Evolutionary conservation across 1,140 invertebrate species (phyloP).

Genomic region (Heliothis subflexa): DNA sequence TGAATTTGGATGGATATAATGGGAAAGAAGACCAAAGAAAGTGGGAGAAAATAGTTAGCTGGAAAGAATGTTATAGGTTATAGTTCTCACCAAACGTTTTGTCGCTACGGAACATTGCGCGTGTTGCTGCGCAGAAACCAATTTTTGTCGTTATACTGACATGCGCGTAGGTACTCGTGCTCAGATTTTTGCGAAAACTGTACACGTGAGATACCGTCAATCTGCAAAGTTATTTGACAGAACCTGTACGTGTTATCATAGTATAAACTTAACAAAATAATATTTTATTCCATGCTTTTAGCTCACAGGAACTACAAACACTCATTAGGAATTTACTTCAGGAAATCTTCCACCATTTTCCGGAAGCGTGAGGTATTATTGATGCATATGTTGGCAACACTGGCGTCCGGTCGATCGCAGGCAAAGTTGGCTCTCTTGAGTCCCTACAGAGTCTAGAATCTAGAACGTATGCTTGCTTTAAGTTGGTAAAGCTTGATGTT

Average conservation of each 20-base stretch:
- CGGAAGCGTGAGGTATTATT: slow-evolving; percentile 5
- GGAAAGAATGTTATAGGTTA: no score
- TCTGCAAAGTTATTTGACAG: no score
- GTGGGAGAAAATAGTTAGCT: no score
- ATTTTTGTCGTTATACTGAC: no score
- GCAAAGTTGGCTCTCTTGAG: background rate
- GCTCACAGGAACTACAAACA: background rate
- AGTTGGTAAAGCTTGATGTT: slow-evolving; percentile 1
- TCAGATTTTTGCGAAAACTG: no score
- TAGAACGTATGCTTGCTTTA: background rate
- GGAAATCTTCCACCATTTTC: background rate
- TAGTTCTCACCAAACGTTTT: no score
- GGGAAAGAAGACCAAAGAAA: background rate
- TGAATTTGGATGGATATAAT: background rate
- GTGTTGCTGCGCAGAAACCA: no score
- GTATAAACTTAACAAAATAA: no score
- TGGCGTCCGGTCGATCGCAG: background rate
- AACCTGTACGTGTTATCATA: no score
- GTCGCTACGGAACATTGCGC: no score
- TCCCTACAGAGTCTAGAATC: background rate
- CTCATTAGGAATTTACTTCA: background rate
- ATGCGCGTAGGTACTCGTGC: no score
- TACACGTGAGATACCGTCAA: no score
- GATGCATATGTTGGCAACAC: slow-evolving; percentile 8
- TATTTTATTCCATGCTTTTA: background rate